Percentiles rank a stretch among this genome's conserved stretches.
Conservation (phyloP, 1,140 invertebrate genomes). For the Apis dorsata region DNA sequence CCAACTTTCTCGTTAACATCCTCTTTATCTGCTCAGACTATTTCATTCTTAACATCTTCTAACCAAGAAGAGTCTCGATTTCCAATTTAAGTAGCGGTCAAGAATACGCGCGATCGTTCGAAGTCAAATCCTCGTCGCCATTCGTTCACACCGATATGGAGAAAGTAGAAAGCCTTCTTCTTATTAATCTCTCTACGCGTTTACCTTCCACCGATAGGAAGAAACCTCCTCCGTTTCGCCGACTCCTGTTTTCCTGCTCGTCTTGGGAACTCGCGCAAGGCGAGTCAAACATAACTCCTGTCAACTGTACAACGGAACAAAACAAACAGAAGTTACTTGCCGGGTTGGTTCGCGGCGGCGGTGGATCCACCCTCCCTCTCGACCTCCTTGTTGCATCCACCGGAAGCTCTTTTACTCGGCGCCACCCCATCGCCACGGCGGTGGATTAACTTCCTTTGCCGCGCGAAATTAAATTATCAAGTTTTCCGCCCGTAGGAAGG, state of each 20-base stretch:
- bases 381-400: constrained; percentile 26
- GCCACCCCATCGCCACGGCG: constrained; percentile 49
- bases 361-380: constrained; percentile 23
- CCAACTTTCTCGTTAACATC: constrained; percentile 40
- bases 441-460: constrained; percentile 67
- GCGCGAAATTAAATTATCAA: constrained; percentile 69
- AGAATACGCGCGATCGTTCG: not conserved
- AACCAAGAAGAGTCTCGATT: too few species aligned
- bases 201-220: not conserved
- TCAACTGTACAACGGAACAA: constrained; percentile 54
- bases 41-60: not conserved
- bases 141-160: not conserved
- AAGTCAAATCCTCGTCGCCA: not conserved
- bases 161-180: not conserved
- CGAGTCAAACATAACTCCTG: constrained; percentile 61
- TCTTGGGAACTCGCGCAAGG: constrained; percentile 32
- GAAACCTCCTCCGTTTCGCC: constrained; percentile 22
- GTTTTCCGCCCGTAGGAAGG: constrained; percentile 51
- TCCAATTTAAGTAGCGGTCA: not conserved
- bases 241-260: constrained; percentile 16
- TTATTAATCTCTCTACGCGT: constrained; percentile 33
- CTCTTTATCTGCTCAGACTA: constrained; percentile 1
- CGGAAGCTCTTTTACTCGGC: constrained; percentile 28
- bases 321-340: constrained; percentile 62
- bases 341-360: constrained; percentile 28